Percentiles rank a stretch among this genome's conserved stretches.
Conservation (phyloP, 2,797 vertebrate species). For the Sebastes trivittatus region DNA sequence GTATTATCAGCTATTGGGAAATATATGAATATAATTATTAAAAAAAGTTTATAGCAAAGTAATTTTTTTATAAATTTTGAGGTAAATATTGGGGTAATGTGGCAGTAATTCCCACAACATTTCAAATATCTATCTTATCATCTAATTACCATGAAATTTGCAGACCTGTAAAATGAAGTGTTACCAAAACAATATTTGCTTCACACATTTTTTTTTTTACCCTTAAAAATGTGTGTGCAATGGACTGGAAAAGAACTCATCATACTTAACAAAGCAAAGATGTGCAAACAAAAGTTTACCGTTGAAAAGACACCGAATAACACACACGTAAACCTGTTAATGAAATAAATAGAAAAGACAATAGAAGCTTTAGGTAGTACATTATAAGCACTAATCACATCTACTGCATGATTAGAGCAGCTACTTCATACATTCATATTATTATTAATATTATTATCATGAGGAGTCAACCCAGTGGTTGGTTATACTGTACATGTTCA, state of each 20-base stretch:
- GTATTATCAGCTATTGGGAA: no score
- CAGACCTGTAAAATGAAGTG: no score
- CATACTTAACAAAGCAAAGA: neutral
- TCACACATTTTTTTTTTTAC: neutral
- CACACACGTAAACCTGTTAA: constrained; percentile 22
- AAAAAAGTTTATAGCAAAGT: no score
- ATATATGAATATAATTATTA: no score
- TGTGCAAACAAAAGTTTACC: constrained; percentile 10
- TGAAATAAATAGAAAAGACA: constrained; percentile 46
- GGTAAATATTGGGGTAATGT: no score
- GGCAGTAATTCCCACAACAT: accelerated
- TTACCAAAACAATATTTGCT: neutral
- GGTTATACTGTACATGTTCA: constrained; percentile 20
- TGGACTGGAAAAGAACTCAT: neutral
- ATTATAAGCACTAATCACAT: constrained; percentile 21
- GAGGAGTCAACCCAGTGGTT: neutral
- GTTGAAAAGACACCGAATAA: constrained; percentile 20
- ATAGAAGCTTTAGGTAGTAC: constrained; percentile 9
- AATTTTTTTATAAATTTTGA: no score
- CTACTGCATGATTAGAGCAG: constrained; percentile 20
- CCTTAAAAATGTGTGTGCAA: neutral
- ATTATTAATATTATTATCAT: neutral
- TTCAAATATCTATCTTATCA: no score
- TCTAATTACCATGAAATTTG: no score
- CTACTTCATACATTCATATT: constrained; percentile 51